A percentile compares a stretch with the other conserved stretches of the same genome.
Evolutionary conservation across 2,888 invertebrate genomes (phyloP).

Genomic region (Dioctria rufipes): DNA sequence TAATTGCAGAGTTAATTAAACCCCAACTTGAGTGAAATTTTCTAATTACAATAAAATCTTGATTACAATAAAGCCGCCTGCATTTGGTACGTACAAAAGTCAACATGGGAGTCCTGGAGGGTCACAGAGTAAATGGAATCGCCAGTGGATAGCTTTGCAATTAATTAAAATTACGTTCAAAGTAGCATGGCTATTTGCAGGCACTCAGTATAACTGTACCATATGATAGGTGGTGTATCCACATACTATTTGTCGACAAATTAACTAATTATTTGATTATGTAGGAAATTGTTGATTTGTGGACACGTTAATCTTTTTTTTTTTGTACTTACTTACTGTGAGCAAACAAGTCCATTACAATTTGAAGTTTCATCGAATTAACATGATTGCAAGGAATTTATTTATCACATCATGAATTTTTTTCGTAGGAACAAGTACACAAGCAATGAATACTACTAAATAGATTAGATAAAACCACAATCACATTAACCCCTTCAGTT

Average conservation of each 20-base stretch:
- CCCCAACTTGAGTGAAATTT: conserved; percentile 27
- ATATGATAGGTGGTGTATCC: too few relatives aligned
- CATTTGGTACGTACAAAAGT: background rate
- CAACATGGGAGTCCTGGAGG: background rate
- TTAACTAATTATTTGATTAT: conserved; percentile 25
- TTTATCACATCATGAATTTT: background rate
- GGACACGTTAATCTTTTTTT: conserved; percentile 5
- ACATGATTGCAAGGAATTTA: background rate
- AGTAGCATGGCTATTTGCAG: conserved; percentile 10
- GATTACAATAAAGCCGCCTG: conserved; percentile 21
- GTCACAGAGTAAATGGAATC: background rate
- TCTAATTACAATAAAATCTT: conserved; percentile 50
- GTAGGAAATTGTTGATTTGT: conserved; percentile 14
- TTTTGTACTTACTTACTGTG: too few relatives aligned
- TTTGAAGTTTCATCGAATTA: too few relatives aligned
- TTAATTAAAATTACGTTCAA: conserved; percentile 33
- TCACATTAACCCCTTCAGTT: conserved; percentile 1
- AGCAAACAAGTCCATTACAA: too few relatives aligned
- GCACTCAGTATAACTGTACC: background rate
- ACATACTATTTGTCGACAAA: too few relatives aligned
- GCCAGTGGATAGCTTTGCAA: conserved; percentile 13
- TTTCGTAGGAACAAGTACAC: background rate
- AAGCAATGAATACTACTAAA: background rate
- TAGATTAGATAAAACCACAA: conserved; percentile 15
- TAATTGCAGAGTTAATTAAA: conserved; percentile 47